Evolutionary conservation across 2,797 vertebrate species (phyloP), one percentile per base, ranked within the genome.

Genomic region (Agapornis canus): DNA sequence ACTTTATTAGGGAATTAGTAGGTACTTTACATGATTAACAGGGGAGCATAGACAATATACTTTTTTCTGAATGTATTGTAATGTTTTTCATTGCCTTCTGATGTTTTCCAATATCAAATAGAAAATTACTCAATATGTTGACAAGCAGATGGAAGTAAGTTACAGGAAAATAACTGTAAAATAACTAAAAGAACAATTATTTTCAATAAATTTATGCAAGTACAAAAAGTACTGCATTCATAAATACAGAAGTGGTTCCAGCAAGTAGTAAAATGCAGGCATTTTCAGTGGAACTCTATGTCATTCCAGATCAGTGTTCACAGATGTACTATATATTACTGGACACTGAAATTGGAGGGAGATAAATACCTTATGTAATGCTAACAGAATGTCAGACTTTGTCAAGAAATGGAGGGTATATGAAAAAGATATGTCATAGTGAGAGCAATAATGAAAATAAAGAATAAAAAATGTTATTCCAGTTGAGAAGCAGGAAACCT

Each of bases 1-100:
- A 8, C 13, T 42, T 94, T 87, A 80, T 72, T 84, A 64, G 29
- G 49, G 86, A 96, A 76, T 48, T 79, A 19, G 20, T 49, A 84
- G 18, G 8, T 13, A 32, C 7, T 69, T 3, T 45, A 10, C 70
- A 60, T 81, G 40, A 80, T 69, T 81, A 90, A 27, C 8, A 63
- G 14, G 1, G 12, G 0, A 82, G 39, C 48, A 35, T 2, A 63
- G 10, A 2, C 2, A 64, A 25, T 23, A 20, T 21, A n/a, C 1
- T 12, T 51, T 65, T 61, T 61, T 26, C 18, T n/a, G 32, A 52
- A 57, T 7, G 19, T 18, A 31, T 7, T 35, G 35, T 35, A 35
- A 20, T 21, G 2, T 29, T 65, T 82, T 72, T 60, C 2, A 61
- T 42, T 77, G 72, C 8, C 22, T 54, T 64, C 26, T 48, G 35